A percentile compares a stretch with the other conserved stretches of the same genome.
Evolutionary conservation across 2,888 invertebrate genomes (phyloP).

Genomic region (Euzophera pinguis): DNA sequence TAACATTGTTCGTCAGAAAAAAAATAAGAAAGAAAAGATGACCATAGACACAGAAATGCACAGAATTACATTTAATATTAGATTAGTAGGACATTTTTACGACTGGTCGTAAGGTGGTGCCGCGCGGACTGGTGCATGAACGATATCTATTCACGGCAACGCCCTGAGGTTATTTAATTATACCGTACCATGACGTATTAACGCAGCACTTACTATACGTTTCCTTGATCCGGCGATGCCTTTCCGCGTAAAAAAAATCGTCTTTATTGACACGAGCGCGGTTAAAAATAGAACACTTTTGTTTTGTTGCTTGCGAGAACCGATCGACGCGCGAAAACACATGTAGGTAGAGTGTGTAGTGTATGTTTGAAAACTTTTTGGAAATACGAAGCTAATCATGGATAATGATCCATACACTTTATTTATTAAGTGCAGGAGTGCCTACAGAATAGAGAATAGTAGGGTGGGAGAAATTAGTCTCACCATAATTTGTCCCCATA

Average conservation of each 20-base stretch:
- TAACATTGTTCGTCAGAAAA: too few species aligned
- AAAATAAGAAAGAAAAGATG: too few species aligned
- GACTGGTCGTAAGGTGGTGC: slow-evolving; percentile 39
- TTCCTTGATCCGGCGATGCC: slow-evolving; percentile 60
- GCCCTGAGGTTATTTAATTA: slow-evolving; percentile 60
- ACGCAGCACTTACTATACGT: slow-evolving; percentile 36
- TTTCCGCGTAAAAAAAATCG: slow-evolving; percentile 47
- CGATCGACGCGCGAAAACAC: background rate
- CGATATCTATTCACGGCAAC: slow-evolving; percentile 37
- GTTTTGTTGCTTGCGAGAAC: slow-evolving; percentile 27
- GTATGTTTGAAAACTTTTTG: too few species aligned
- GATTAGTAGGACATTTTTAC: background rate
- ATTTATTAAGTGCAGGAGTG: too few species aligned
- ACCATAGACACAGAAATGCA: slow-evolving; percentile 3
- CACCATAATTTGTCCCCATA: too few species aligned
- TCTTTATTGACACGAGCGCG: slow-evolving; percentile 48
- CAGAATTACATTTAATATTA: too few species aligned
- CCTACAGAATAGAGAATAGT: too few species aligned
- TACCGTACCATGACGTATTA: slow-evolving; percentile 45
- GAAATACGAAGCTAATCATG: too few species aligned
- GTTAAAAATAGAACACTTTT: slow-evolving; percentile 44
- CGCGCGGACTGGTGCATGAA: slow-evolving; percentile 51
- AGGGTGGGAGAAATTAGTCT: too few species aligned
- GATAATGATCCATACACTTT: too few species aligned
- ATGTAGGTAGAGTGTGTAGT: background rate